Conservation (phyloP, 2,113 vertebrate genomes). For the Sceloporus tristichus region DNA sequence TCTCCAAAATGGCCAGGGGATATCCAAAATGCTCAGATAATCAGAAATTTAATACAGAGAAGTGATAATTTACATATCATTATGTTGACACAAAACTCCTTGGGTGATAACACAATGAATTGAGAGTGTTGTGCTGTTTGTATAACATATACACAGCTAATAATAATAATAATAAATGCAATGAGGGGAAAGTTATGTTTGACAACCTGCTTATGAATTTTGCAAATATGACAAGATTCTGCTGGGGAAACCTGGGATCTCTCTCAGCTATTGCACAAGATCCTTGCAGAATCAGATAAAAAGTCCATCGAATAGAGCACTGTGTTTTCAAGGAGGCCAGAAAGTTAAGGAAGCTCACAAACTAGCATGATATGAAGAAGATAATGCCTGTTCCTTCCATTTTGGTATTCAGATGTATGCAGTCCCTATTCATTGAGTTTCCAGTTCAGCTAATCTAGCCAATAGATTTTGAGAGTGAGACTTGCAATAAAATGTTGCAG, state of each 20-base stretch:
- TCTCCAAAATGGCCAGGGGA: conserved; percentile 43
- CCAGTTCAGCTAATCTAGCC: background rate
- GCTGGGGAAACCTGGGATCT: background rate
- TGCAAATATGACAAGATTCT: conserved; percentile 10
- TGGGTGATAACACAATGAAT: conserved; percentile 37
- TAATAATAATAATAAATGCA: background rate
- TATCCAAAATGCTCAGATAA: conserved; percentile 46
- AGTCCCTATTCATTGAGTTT: background rate
- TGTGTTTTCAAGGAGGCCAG: background rate
- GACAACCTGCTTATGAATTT: conserved; percentile 17
- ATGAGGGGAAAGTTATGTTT: background rate
- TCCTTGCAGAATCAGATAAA: no score
- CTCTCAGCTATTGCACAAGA: background rate
- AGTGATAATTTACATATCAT: conserved; percentile 43
- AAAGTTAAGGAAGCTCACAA: background rate
- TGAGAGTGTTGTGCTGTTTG: conserved; percentile 22
- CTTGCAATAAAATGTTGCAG: background rate
- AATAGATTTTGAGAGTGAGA: background rate
- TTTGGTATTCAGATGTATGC: background rate
- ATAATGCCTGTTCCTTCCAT: background rate
- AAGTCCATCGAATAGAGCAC: background rate
- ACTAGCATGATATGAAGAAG: background rate
- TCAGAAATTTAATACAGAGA: conserved; percentile 39
- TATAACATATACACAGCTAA: conserved; percentile 20
- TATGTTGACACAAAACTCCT: conserved; percentile 33